These are phyloP conservation scores for Pogonocherus hispidulus DNA, from an alignment of 2,888 invertebrate species.

Conservation along the genomic window DNA sequence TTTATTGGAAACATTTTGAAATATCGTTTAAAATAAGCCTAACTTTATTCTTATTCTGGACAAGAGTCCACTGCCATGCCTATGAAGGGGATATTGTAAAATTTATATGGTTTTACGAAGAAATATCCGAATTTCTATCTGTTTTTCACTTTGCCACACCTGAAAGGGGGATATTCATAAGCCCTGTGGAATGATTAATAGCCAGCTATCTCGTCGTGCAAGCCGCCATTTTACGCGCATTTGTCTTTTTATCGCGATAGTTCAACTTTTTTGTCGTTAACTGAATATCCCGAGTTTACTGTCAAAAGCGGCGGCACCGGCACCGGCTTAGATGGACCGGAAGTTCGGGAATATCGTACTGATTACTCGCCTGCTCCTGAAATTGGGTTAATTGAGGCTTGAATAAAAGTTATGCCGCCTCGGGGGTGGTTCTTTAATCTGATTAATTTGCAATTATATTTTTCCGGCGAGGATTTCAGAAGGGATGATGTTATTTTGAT, in stretches of 20 bases:
- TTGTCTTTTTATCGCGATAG: constrained; percentile 48
- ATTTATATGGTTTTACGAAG: not conserved
- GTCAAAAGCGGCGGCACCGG: constrained; percentile 37
- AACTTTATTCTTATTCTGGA: too few relatives aligned
- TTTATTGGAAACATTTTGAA: too few relatives aligned
- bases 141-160: constrained; percentile 28
- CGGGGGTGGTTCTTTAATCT: constrained; percentile 5
- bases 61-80: too few relatives aligned
- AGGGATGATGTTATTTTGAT: not conserved
- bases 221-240: constrained; percentile 45
- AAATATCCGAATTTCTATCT: constrained; percentile 23
- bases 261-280: constrained; percentile 44
- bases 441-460: constrained; percentile 23
- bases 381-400: constrained; percentile 29
- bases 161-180: constrained; percentile 32
- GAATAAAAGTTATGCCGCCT: constrained; percentile 15
- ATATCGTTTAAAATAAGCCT: too few relatives aligned
- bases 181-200: constrained; percentile 27
- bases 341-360: constrained; percentile 18
- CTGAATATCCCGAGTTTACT: constrained; percentile 39
- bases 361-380: constrained; percentile 17
- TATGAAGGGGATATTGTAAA: not conserved
- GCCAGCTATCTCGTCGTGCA: constrained; percentile 22
- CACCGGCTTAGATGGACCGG: constrained; percentile 15
- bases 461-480: not conserved